Percentiles rank a stretch among this genome's conserved stretches.
These are phyloP conservation scores for Grantiella picta DNA, from an alignment of 2,113 vertebrate genomes.

Conservation along the genomic window DNA sequence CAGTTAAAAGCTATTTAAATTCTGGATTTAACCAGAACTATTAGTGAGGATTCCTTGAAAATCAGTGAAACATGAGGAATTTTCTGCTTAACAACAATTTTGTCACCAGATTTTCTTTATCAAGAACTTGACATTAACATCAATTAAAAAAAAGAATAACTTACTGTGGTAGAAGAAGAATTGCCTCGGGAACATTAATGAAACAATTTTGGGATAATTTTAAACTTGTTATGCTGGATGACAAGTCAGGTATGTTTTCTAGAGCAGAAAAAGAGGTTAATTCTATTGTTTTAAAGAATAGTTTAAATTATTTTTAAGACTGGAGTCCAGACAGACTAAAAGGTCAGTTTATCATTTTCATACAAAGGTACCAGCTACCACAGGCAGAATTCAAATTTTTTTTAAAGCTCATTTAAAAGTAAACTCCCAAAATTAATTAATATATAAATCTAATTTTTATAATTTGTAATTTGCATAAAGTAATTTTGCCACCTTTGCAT, in stretches of 20 bases:
- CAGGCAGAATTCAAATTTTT: neutral
- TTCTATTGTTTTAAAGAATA: neutral
- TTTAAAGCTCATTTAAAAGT: neutral
- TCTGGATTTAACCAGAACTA: neutral
- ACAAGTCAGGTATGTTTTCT: conserved; percentile 80
- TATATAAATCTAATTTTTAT: neutral
- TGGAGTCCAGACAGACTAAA: neutral
- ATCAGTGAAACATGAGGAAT: neutral
- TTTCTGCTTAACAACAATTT: neutral
- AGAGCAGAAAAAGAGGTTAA: conserved; percentile 54
- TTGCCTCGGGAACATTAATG: conserved; percentile 74
- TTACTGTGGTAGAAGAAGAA: conserved; percentile 88
- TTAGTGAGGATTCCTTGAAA: neutral
- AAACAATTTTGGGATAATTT: conserved; percentile 90
- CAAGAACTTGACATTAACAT: neutral
- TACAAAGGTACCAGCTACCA: neutral
- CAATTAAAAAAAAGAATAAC: conserved; percentile 53
- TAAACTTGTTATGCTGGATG: conserved; percentile 82
- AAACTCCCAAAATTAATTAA: neutral
- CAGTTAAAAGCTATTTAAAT: neutral
- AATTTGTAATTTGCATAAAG: neutral
- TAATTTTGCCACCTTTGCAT: neutral
- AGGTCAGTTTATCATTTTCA: neutral
- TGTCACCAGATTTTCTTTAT: neutral
- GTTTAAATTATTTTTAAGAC: neutral